Evolutionary conservation across 2,113 vertebrate genomes (phyloP).

Genomic region (Mohoua ochrocephala): DNA sequence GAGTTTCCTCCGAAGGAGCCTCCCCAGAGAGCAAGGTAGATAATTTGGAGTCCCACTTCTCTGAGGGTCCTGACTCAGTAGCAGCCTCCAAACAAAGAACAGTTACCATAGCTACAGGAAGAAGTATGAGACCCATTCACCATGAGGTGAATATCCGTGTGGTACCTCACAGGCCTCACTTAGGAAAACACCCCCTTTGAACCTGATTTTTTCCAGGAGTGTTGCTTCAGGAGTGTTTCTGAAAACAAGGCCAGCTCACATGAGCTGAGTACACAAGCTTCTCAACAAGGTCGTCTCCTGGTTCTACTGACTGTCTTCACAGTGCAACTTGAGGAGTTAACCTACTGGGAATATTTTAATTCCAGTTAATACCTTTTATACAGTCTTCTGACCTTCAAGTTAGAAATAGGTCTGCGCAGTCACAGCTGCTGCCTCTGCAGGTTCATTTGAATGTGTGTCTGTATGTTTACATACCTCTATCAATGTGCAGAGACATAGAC

Average conservation of each 20-base stretch:
- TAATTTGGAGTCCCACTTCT: background rate
- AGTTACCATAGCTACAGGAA: background rate
- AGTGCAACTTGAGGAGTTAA: background rate
- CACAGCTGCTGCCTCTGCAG: background rate
- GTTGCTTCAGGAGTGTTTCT: background rate
- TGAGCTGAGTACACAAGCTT: background rate
- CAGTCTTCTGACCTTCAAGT: background rate
- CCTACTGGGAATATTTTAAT: background rate
- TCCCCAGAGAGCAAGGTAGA: background rate
- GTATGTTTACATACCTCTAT: background rate
- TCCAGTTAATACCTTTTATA: background rate
- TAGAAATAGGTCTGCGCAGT: background rate
- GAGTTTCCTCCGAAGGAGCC: background rate
- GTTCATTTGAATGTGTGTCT: background rate
- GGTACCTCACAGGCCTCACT: background rate
- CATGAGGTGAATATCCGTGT: background rate
- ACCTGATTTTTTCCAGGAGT: background rate
- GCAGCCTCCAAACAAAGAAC: background rate
- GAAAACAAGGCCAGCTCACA: background rate
- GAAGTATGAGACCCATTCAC: background rate
- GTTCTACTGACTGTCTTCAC: background rate
- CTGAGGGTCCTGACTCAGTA: background rate
- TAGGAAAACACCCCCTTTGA: background rate
- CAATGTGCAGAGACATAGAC: background rate
- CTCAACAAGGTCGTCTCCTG: background rate